These are phyloP conservation scores for Xestoiulus laeticollis DNA, from an alignment of 2,888 invertebrate genomes.

Conservation along the genomic window DNA sequence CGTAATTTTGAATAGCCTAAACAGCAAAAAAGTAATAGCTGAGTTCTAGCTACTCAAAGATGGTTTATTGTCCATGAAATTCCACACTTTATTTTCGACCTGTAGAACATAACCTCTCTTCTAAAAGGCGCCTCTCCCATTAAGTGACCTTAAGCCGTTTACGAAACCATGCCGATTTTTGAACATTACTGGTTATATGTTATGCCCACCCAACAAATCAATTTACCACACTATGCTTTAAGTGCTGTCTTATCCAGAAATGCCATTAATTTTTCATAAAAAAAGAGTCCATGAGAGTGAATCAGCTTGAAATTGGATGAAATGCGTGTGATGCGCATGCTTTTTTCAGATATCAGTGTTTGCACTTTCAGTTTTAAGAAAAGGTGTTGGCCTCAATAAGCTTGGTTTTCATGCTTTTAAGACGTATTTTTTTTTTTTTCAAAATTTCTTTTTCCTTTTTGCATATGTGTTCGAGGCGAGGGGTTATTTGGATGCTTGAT, in stretches of 20 bases:
- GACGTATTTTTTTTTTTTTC: neutral
- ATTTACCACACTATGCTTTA: neutral
- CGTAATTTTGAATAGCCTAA: neutral
- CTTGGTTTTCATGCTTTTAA: slow-evolving; percentile 39
- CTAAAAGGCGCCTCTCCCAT: neutral
- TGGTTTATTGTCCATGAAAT: neutral
- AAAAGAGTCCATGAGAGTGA: neutral
- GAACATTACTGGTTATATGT: neutral
- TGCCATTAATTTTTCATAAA: slow-evolving; percentile 32
- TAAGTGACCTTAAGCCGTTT: slow-evolving; percentile 6
- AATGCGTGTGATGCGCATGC: slow-evolving; percentile 35
- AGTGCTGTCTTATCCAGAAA: slow-evolving; percentile 41
- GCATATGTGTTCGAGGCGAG: neutral
- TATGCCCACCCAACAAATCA: slow-evolving; percentile 31
- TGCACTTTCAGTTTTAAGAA: slow-evolving; percentile 18
- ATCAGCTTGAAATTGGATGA: slow-evolving; percentile 43
- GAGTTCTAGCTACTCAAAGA: neutral
- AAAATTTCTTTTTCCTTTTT: neutral
- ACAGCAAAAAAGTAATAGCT: neutral
- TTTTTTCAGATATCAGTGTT: neutral
- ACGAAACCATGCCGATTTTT: neutral
- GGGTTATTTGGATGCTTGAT: neutral
- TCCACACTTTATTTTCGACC: neutral
- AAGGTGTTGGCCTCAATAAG: slow-evolving; percentile 39
- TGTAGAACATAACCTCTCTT: neutral